Conservation (phyloP, 2,888 invertebrate genomes). For the Seira ritae region DNA sequence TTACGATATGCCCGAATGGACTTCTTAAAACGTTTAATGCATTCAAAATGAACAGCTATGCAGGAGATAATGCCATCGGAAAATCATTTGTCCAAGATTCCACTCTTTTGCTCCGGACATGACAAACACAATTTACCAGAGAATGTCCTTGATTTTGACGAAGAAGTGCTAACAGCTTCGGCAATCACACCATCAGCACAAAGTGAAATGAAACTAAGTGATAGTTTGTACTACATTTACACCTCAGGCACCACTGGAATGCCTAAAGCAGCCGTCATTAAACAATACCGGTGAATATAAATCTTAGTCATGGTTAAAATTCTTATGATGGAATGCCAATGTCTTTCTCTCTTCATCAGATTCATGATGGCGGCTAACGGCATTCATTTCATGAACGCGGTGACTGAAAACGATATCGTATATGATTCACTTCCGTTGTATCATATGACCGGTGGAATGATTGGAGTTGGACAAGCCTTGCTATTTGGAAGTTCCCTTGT, state of each 20-base stretch:
- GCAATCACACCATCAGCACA: slow-evolving; percentile 45
- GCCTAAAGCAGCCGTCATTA: slow-evolving; percentile 71
- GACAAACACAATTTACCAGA: slow-evolving; percentile 49
- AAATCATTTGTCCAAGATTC: slow-evolving; percentile 50
- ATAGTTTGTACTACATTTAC: slow-evolving; percentile 94
- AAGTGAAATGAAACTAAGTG: slow-evolving; percentile 79
- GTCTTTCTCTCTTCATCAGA: too few relatives aligned
- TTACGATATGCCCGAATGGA: too few relatives aligned
- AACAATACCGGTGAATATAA: slow-evolving; percentile 68
- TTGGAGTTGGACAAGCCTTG: slow-evolving; percentile 88
- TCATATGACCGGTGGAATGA: slow-evolving; percentile 96
- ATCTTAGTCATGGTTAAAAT: too few relatives aligned
- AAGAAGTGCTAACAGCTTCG: slow-evolving; percentile 49
- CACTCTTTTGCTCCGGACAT: slow-evolving; percentile 62
- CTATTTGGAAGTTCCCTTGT: slow-evolving; percentile 90
- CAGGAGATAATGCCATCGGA: slow-evolving; percentile 58
- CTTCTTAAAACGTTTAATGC: too few relatives aligned
- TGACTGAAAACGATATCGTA: slow-evolving; percentile 82
- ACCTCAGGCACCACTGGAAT: slow-evolving; percentile 98
- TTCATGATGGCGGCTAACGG: slow-evolving; percentile 66
- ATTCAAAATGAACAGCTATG: slow-evolving; percentile 63
- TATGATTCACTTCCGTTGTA: slow-evolving; percentile 96
- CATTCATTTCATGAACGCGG: slow-evolving; percentile 78
- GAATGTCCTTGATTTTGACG: slow-evolving; percentile 54
- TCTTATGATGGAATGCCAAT: too few relatives aligned